Evolutionary conservation across 2,113 vertebrate genomes (phyloP), one percentile per base, ranked within the genome.

Genomic region (Silurus meridionalis): DNA sequence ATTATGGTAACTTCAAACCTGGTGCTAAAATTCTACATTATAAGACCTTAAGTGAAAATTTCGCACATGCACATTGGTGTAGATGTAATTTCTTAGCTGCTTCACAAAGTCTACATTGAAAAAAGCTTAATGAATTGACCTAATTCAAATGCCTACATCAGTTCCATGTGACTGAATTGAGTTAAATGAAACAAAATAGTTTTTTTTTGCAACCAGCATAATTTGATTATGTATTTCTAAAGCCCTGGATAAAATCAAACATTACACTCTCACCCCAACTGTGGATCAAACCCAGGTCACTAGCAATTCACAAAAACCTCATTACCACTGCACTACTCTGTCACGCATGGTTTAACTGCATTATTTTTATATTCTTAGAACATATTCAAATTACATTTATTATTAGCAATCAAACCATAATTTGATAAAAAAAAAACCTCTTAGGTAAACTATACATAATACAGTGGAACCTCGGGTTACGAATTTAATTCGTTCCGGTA

Each of bases 11-110:
- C 23, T 55, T n/a, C 21, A 75, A 74, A 52, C 10, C 50, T 48
- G 46, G 17, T 48, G 17, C 14, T 71, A 6, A 52, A 52, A 52
- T 2, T 9, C 48, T 23, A 52, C 48, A 74, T 74, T 23, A 74
- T 52, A 77, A 55, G 74, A 55, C 52, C n/a, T 78, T 78, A 55
- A 57, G 14, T 78, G 52, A 77, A 78, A 6, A 55, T 55, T 78
- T 55, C 28, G 74, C 6, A 25, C 52, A 78, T 25, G 21, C 21
- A 75, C 46, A 52, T 23, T 78, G 23, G 6, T 52, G 21, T 74
- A 46, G 64, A 69, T 71, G 37, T 71, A 6, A 71, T 50, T 72
- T 4, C 17, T 72, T 50, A 21, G 69, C 14, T 74, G 48, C 4
- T 11, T 74, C 71, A 74, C 19, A 23, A 48, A 52, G 17, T 46